Conservation (phyloP, 2,888 invertebrate genomes). For the Cephus sareptanus region DNA sequence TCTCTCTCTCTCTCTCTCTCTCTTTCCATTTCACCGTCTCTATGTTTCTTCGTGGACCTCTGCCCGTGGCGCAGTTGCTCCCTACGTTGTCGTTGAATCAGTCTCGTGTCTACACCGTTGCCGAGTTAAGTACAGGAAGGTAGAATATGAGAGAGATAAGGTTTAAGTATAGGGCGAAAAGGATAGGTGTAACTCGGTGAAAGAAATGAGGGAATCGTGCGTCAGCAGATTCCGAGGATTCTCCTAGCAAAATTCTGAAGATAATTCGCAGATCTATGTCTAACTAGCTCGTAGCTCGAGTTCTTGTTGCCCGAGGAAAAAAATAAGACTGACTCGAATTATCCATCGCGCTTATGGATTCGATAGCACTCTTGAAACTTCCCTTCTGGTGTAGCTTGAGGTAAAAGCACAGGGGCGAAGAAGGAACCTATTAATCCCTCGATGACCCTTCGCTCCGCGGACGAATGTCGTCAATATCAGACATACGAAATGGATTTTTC, state of each 20-base stretch:
- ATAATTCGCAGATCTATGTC: not conserved
- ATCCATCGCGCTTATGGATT: conserved; percentile 23
- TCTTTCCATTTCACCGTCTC: not conserved
- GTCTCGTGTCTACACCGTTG: not conserved
- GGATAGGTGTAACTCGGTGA: not conserved
- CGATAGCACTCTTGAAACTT: not conserved
- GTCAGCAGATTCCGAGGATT: not conserved
- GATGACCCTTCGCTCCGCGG: conserved; percentile 48
- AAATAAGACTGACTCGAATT: not conserved
- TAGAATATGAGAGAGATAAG: not conserved
- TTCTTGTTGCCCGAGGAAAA: not conserved
- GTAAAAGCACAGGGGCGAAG: no score
- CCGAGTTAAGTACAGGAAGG: not conserved
- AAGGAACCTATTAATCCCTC: conserved; percentile 35
- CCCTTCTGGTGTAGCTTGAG: not conserved
- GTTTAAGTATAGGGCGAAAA: no score
- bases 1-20: no score
- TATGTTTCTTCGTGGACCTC: not conserved
- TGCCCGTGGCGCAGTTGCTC: not conserved
- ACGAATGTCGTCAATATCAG: conserved; percentile 42
- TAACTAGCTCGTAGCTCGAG: not conserved
- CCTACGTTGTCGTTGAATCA: not conserved
- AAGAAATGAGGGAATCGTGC: not conserved
- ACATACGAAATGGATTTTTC: conserved; percentile 51
- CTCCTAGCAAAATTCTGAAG: not conserved